A percentile compares a stretch with the other conserved stretches of the same genome.
phyloP scores from a whole-genome alignment of 1,140 invertebrate genomes.

The Luehdorfia chinensis region DNA sequence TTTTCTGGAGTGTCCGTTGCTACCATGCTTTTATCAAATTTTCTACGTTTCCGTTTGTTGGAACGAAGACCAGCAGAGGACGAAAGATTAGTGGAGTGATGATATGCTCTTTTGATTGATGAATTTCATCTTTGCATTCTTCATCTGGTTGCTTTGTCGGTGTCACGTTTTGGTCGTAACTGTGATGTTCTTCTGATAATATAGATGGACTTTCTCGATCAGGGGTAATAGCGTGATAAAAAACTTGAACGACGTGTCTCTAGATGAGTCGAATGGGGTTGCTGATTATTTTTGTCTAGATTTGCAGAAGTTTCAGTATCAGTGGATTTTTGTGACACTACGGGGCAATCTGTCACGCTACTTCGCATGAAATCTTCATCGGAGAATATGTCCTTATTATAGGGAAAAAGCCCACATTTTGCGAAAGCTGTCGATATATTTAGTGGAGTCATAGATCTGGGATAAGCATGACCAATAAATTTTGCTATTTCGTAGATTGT shows the following conservation, averaged over 20 bases:
- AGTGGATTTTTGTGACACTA: too few relatives aligned
- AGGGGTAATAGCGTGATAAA: too few relatives aligned
- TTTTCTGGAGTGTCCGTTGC: slow-evolving; percentile 15
- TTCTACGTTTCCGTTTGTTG: background rate
- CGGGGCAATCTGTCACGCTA: slow-evolving; percentile 5
- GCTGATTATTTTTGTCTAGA: too few relatives aligned
- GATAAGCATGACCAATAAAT: slow-evolving; percentile 5
- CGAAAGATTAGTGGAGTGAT: slow-evolving; percentile 2
- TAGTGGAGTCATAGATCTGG: too few relatives aligned
- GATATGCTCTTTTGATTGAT: slow-evolving; percentile 13
- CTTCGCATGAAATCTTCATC: background rate
- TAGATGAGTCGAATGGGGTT: too few relatives aligned
- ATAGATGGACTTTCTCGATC: slow-evolving; percentile 1
- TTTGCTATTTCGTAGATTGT: background rate
- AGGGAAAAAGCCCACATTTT: slow-evolving; percentile 15
- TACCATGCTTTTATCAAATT: background rate
- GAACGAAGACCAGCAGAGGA: background rate
- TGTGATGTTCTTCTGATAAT: too few relatives aligned
- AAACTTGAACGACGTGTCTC: too few relatives aligned
- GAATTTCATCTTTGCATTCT: slow-evolving; percentile 12
- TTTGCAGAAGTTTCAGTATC: too few relatives aligned
- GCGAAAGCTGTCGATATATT: too few relatives aligned
- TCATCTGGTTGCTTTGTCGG: slow-evolving; percentile 12
- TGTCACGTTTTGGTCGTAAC: slow-evolving; percentile 6
- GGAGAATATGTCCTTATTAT: slow-evolving; percentile 3